Evolutionary conservation across 2,113 vertebrate species (phyloP).

Genomic region (Pachypanchax playfairii): DNA sequence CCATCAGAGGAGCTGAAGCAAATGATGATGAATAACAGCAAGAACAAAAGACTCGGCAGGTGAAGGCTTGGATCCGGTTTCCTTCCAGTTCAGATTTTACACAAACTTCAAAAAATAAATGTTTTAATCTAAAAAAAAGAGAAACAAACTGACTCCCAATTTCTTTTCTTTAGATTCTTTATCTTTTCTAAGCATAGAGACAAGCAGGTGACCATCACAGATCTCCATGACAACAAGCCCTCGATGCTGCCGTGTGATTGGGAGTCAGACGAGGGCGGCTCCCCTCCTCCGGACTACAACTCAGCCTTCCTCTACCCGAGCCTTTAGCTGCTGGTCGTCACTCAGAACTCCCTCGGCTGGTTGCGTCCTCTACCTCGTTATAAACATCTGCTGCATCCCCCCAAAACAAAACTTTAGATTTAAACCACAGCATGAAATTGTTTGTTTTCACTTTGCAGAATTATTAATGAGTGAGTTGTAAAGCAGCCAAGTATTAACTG

Average conservation of each 20-base stretch:
- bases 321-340: constrained; percentile 49
- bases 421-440: not conserved
- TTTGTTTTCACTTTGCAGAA: not conserved
- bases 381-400: not conserved
- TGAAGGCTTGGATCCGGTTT: constrained; percentile 42
- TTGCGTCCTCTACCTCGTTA: constrained; percentile 37
- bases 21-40: constrained; percentile 78
- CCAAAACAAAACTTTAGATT: no score
- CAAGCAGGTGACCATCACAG: constrained; percentile 35
- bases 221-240: constrained; percentile 31
- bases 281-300: constrained; percentile 77
- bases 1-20: constrained; percentile 85
- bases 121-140: not conserved
- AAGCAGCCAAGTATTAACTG: constrained; percentile 50
- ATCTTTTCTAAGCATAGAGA: constrained; percentile 45
- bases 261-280: constrained; percentile 49
- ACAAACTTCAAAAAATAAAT: not conserved
- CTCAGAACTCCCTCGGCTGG: constrained; percentile 5
- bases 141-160: not conserved
- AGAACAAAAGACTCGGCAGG: constrained; percentile 71
- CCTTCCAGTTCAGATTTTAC: not conserved
- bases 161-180: constrained; percentile 59
- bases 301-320: constrained; percentile 78
- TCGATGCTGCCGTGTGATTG: constrained; percentile 43
- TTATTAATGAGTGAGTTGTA: not conserved